phyloP scores from a whole-genome alignment of 2,888 invertebrate genomes.

The Lymantria monacha region DNA sequence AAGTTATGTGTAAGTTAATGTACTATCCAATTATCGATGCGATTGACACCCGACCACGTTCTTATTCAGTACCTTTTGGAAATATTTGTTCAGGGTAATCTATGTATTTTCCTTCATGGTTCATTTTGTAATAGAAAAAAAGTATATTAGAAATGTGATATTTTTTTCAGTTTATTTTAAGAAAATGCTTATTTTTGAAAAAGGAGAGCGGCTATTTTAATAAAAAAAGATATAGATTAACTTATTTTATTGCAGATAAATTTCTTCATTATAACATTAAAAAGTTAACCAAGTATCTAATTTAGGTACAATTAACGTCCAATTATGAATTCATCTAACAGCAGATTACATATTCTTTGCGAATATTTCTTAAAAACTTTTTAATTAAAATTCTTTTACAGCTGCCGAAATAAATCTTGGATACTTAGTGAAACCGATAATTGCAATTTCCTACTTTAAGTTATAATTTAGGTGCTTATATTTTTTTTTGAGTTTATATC shows the following conservation, averaged over 20 bases:
- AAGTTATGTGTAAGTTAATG: no score
- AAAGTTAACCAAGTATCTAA: constrained; percentile 28
- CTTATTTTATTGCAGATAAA: constrained; percentile 7
- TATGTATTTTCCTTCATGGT: no score
- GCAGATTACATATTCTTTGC: constrained; percentile 71
- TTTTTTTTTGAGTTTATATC: not conserved
- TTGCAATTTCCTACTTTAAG: constrained; percentile 54
- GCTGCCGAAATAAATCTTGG: constrained; percentile 56
- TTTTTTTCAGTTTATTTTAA: no score
- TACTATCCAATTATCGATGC: no score
- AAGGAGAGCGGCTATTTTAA: no score
- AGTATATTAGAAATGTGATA: no score
- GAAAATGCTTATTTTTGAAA: no score
- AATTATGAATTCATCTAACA: constrained; percentile 68
- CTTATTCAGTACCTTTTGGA: no score
- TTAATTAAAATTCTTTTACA: constrained; percentile 73
- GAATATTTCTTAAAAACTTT: constrained; percentile 66
- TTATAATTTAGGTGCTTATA: constrained; percentile 21
- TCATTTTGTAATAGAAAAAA: no score
- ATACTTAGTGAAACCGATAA: constrained; percentile 60
- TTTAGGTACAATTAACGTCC: constrained; percentile 50
- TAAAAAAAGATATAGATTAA: not conserved
- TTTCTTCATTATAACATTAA: constrained; percentile 8
- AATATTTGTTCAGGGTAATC: no score
- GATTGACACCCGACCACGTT: no score